phyloP scores from a whole-genome alignment of 2,888 invertebrate genomes.

The Ferrisia virgata region DNA sequence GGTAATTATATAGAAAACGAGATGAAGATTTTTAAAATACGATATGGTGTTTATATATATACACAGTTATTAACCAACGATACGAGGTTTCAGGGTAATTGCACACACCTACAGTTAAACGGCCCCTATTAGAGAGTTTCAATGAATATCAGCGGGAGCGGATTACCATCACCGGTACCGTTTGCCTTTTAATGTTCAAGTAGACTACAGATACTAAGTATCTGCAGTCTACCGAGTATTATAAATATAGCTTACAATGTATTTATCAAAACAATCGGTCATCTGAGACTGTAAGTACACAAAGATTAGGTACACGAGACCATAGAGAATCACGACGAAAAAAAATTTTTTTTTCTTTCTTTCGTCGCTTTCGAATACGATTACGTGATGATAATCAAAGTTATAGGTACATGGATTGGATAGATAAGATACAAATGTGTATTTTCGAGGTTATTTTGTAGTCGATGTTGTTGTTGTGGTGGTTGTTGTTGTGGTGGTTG shows the following conservation, averaged over 20 bases:
- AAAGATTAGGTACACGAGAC: too few species aligned
- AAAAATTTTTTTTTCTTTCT: background rate
- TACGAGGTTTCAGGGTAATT: constrained; percentile 5
- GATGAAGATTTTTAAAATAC: background rate
- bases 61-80: background rate
- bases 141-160: background rate
- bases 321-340: background rate
- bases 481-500: too few species aligned
- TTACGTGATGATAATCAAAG: background rate
- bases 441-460: background rate
- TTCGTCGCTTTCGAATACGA: background rate
- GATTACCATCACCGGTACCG: too few species aligned
- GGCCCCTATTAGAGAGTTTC: background rate
- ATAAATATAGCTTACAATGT: background rate
- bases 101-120: background rate
- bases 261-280: background rate
- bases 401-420: too few species aligned
- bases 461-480: background rate
- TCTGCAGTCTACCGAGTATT: background rate
- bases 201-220: too few species aligned
- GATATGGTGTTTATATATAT: too few species aligned
- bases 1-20: background rate
- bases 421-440: too few species aligned
- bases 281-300: background rate
- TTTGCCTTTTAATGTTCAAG: too few species aligned